Evolutionary conservation across 2,888 invertebrate species (phyloP).

Genomic region (Drosophila pegasa): DNA sequence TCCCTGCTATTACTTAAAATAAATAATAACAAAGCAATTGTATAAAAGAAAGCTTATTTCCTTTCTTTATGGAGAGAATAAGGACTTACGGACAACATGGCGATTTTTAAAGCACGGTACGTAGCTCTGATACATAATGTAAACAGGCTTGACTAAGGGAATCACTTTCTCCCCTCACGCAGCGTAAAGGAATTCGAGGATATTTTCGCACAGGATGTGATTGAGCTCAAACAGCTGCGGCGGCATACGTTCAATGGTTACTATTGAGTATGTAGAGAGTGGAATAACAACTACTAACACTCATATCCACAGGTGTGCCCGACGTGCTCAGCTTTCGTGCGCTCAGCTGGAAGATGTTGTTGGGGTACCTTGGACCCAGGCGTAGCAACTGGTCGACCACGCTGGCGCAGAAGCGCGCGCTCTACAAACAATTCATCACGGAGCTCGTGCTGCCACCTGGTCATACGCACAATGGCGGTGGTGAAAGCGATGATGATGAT

Average conservation of each 20-base stretch:
- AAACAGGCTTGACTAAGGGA: conserved; percentile 71
- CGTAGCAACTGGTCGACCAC: conserved; percentile 89
- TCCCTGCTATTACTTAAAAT: conserved; percentile 18
- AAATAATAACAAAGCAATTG: conserved; percentile 46
- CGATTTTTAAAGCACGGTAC: conserved; percentile 84
- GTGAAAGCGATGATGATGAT: conserved; percentile 80
- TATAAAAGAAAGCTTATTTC: conserved; percentile 16
- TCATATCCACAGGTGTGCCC: conserved; percentile 90
- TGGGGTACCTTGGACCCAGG: conserved; percentile 93
- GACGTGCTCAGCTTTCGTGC: conserved; percentile 93
- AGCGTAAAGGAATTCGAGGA: conserved; percentile 94
- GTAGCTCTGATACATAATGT: conserved; percentile 20
- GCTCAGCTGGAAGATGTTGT: conserved; percentile 94
- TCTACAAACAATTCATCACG: conserved; percentile 93
- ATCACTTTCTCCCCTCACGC: conserved; percentile 30
- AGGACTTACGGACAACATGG: conserved; percentile 66
- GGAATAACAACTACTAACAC: neutral
- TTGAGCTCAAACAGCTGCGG: conserved; percentile 89
- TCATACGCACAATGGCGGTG: conserved; percentile 84
- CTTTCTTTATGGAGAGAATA: conserved; percentile 39
- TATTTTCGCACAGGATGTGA: conserved; percentile 88
- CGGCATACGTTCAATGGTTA: conserved; percentile 93
- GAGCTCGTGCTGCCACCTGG: conserved; percentile 96
- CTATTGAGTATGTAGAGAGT: conserved; percentile 28
- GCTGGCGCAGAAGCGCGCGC: conserved; percentile 90